Evolutionary conservation across 2,113 vertebrate genomes (phyloP).

Genomic region (Pao palembangensis): DNA sequence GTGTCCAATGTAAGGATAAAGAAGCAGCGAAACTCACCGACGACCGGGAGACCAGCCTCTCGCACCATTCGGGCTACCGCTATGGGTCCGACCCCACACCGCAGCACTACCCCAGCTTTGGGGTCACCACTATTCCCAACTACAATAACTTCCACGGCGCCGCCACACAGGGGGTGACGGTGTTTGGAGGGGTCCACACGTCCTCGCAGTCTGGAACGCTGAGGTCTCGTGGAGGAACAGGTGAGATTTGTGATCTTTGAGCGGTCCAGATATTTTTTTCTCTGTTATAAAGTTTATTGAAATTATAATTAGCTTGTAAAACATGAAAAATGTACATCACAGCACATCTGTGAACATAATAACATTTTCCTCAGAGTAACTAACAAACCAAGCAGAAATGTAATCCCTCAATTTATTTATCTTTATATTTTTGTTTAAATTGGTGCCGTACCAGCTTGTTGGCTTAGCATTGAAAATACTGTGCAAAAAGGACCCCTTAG

Average conservation of each 20-base stretch:
- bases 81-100: constrained; percentile 99
- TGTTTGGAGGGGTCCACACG: constrained; percentile 95
- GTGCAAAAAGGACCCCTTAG: no score
- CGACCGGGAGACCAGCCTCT: constrained; percentile 91
- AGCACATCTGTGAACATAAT: no score
- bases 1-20: constrained; percentile 99
- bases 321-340: no score
- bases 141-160: constrained; percentile 96
- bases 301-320: no score
- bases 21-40: constrained; percentile 99
- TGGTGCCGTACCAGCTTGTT: no score
- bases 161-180: constrained; percentile 89
- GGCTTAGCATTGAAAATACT: no score
- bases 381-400: no score
- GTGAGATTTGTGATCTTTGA: constrained; percentile 48
- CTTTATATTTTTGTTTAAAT: no score
- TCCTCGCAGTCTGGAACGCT: constrained; percentile 95
- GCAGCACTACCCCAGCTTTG: constrained; percentile 96
- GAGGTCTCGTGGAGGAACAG: constrained; percentile 92
- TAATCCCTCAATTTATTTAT: no score
- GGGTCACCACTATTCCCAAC: constrained; percentile 95
- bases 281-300: no score
- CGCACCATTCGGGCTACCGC: constrained; percentile 93
- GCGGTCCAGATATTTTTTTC: not conserved
- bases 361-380: no score